Evolutionary conservation across 2,113 vertebrate species (phyloP).

Genomic region (Aegypius monachus): DNA sequence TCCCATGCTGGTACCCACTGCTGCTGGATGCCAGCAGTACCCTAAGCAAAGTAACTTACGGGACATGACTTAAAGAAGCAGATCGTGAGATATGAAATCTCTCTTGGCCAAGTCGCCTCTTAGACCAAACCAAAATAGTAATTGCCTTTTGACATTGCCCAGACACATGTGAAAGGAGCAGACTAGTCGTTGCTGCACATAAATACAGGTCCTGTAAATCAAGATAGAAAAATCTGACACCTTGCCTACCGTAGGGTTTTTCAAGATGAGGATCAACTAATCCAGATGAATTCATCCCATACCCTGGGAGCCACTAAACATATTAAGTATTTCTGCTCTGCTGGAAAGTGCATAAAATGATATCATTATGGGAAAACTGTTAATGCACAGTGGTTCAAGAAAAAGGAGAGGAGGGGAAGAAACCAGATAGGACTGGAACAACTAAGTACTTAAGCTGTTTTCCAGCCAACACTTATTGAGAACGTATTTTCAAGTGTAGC

Average conservation of each 20-base stretch:
- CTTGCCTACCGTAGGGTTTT: background rate
- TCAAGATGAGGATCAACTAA: background rate
- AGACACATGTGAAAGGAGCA: background rate
- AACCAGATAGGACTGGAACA: background rate
- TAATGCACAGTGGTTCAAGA: background rate
- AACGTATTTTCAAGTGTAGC: slow-evolving; percentile 8
- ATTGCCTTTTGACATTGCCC: background rate
- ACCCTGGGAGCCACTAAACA: background rate
- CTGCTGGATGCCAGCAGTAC: background rate
- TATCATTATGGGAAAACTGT: background rate
- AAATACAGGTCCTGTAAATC: background rate
- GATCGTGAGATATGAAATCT: background rate
- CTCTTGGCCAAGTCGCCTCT: background rate
- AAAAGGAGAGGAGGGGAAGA: background rate
- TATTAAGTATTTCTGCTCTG: background rate
- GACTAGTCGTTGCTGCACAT: background rate
- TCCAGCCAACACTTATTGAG: background rate
- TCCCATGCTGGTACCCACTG: background rate
- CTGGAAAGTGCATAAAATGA: background rate
- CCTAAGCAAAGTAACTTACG: background rate
- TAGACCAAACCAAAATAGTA: background rate
- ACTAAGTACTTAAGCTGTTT: background rate
- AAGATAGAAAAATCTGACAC: background rate
- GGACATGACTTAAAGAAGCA: background rate
- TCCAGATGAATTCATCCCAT: background rate